Evolutionary conservation across 1,140 invertebrate species (phyloP).

Genomic region (Drosophila athabasca): DNA sequence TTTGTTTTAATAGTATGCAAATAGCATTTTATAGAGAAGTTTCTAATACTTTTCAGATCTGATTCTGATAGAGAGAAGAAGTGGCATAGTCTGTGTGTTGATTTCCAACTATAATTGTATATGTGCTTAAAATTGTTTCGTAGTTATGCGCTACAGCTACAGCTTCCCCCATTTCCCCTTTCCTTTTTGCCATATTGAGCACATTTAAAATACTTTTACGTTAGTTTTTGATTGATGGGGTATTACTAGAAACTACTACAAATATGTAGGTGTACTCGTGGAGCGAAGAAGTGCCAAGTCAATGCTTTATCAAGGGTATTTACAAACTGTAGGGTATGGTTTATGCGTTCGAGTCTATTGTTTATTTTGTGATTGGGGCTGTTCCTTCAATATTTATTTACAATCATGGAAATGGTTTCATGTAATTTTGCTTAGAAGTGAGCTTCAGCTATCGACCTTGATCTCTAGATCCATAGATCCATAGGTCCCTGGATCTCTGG

Average conservation of each 20-base stretch:
- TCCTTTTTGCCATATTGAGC: constrained; percentile 57
- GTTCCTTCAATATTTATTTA: constrained; percentile 38
- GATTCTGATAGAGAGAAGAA: constrained; percentile 51
- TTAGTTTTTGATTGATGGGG: constrained; percentile 62
- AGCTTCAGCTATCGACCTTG: constrained; percentile 4
- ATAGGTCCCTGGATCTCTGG: background rate
- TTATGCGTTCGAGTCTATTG: background rate
- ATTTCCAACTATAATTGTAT: constrained; percentile 1
- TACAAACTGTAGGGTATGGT: constrained; percentile 57
- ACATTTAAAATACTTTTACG: constrained; percentile 75
- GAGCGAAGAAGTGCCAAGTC: constrained; percentile 68
- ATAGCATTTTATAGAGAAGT: constrained; percentile 53
- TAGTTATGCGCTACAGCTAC: constrained; percentile 19
- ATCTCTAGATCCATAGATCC: background rate
- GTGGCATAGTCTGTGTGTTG: constrained; percentile 21
- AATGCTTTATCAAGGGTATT: constrained; percentile 66
- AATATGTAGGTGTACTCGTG: constrained; percentile 56
- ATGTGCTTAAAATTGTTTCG: constrained; percentile 49
- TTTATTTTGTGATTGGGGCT: background rate
- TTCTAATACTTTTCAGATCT: constrained; percentile 55
- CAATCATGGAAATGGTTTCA: constrained; percentile 24
- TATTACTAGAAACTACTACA: constrained; percentile 67
- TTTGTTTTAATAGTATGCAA: constrained; percentile 59
- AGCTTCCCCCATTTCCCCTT: background rate
- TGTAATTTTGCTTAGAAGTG: constrained; percentile 15